Evolutionary conservation across 2,113 vertebrate species (phyloP).

Genomic region (Hyaena hyaena): DNA sequence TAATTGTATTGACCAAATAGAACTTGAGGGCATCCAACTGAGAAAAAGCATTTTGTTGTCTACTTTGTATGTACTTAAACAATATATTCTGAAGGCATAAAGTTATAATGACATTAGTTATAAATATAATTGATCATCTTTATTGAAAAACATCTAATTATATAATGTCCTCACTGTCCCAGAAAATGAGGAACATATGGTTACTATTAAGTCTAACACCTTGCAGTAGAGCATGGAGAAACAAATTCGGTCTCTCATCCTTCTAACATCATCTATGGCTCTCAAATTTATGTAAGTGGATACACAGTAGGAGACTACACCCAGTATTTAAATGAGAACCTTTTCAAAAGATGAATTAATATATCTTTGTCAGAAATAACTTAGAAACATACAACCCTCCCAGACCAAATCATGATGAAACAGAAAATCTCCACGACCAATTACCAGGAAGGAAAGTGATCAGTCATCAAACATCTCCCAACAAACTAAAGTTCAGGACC

Average conservation of each 20-base stretch:
- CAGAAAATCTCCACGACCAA: not conserved
- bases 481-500: not conserved
- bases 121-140: slow-evolving; percentile 49
- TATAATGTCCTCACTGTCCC: not conserved
- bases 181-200: slow-evolving; percentile 48
- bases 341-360: slow-evolving; percentile 2
- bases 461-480: not conserved
- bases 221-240: not conserved
- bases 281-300: slow-evolving; percentile 20
- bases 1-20: not conserved
- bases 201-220: slow-evolving; percentile 19
- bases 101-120: slow-evolving; percentile 31
- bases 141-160: slow-evolving; percentile 32
- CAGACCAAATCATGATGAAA: not conserved
- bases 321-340: not conserved
- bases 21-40: not conserved
- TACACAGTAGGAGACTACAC: not conserved
- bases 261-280: not conserved
- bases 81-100: not conserved
- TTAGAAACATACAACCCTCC: not conserved
- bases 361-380: not conserved
- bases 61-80: not conserved
- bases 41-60: not conserved
- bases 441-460: not conserved
- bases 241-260: slow-evolving; percentile 3